Base-by-base conservation (phyloP, 2,888 invertebrate genomes). In the Lamellibrachia satsuma region DNA sequence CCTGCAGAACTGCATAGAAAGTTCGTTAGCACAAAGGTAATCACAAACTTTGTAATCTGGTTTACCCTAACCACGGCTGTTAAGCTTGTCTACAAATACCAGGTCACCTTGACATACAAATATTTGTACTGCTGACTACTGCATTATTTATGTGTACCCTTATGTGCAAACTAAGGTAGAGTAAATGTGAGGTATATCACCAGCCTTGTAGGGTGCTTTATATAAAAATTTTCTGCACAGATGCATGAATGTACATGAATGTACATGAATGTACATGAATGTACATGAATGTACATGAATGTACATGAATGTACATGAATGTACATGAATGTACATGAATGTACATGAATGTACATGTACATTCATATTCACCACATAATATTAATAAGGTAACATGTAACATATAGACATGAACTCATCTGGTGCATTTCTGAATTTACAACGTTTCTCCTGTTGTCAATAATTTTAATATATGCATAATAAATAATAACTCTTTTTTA, bases 41-140 rank as follows among this genome's bases (percentile, higher is more conserved):
- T 75, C 22, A 75, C 75, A 75, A 75, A 75, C 75, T 75, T 75
- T 75, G 75, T 75, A 75, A 75, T 75, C 75, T 75, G 75, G 22
- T 6, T 75, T 15, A 75, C 75, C 75, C 75, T 15, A 22, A 6
- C 22, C n/a, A 75, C 6, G 22, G n/a, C 75, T 3, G 75, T 22
- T 75, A 75, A 75, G n/a, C 75, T 15, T 11, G 2, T 22, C 75
- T 22, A 22, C 22, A 75, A 4, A 75, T n/a, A 75, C 75, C 6
- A 4, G 6, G 22, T 75, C 75, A 75, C 75, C n/a, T 39, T 39
- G 39, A 39, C 39, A 75, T 6, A 3, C 75, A 75, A 75, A 75
- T 22, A 75, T 75, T 75, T 75, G 75, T 22, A 15, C 75, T 15
- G 22, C n/a, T 15, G 15, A 22, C 75, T n/a, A 22, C n/a, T 75